Evolutionary conservation across 1,140 invertebrate genomes (phyloP).

Genomic region (Leptinotarsa lineolata): DNA sequence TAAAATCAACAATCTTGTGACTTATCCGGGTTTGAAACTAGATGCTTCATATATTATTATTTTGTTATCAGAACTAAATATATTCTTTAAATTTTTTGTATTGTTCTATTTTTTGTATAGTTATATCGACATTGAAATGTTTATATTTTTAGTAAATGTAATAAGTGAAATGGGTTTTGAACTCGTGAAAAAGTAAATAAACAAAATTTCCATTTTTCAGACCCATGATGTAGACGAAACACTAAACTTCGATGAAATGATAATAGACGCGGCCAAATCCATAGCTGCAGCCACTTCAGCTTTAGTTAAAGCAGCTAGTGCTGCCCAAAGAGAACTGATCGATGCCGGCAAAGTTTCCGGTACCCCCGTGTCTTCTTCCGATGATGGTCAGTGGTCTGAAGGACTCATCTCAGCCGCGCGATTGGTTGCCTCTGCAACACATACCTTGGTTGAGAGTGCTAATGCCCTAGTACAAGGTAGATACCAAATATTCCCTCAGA

Average conservation of each 20-base stretch:
- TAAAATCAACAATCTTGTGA: too few relatives aligned
- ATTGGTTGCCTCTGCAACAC: constrained; percentile 94
- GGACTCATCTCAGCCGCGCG: constrained; percentile 95
- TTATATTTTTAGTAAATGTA: not conserved
- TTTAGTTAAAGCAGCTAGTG: constrained; percentile 93
- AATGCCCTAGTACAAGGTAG: constrained; percentile 94
- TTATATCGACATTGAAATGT: not conserved
- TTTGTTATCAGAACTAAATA: too few relatives aligned
- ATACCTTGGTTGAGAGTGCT: constrained; percentile 95
- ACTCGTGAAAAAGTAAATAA: not conserved
- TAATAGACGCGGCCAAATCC: constrained; percentile 96
- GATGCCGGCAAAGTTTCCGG: constrained; percentile 79
- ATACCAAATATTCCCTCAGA: not conserved
- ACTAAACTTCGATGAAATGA: constrained; percentile 98
- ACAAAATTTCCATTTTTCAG: constrained; percentile 35
- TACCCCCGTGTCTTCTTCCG: constrained; percentile 78
- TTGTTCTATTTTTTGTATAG: too few relatives aligned
- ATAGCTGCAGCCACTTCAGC: constrained; percentile 96
- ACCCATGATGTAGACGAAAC: constrained; percentile 84
- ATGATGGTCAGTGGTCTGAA: constrained; percentile 99
- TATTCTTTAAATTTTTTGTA: too few relatives aligned
- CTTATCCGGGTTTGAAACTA: too few relatives aligned
- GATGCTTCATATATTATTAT: too few relatives aligned
- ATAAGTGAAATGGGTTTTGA: not conserved
- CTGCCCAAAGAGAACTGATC: constrained; percentile 93